Base-by-base conservation (phyloP, 2,888 invertebrate genomes). In the Myopa tessellatipennis region DNA sequence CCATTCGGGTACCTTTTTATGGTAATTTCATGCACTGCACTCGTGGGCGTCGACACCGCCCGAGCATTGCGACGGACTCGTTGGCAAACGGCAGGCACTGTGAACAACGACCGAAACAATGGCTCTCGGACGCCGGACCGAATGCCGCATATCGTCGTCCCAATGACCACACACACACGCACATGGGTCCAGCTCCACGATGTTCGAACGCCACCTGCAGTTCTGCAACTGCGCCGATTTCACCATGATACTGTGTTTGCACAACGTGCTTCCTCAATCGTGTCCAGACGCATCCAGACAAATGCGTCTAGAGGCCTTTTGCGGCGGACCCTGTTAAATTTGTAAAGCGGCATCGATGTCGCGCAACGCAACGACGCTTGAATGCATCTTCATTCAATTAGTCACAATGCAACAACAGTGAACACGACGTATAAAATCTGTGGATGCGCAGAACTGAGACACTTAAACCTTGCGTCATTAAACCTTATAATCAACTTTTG, bases 11-110 rank as follows among this genome's bases (percentile, higher is more conserved):
- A 14, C 5, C 10, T 4, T 55, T 55, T 38, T 65, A 65, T 65
- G 34, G 65, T 38, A 65, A 38, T 34, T 65, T 65, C 38, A 65
- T 65, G 12, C 38, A 38, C 65, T n/a, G 26, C 65, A 65, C 36
- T 65, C 65, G 65, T 65, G 65, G 65, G 65, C 65, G 65, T 38
- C 65, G 61, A 61, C 65, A 55, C 10, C n/a, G 55, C 16, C 16
- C 55, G 55, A 14, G 26, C 26, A 26, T 26, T 26, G 26, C 26
- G 26, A 26, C 26, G 26, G 26, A 26, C 26, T 26, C 26, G 26
- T 2, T 26, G 26, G 26, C 26, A 26, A 26, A 26, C 2, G 18
- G 10, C 61, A 34, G 18, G 10, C 61, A 12, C 18, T 3, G 34
- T 26, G 10, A 63, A 63, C 18, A 18, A 7, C 26, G 61, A 26